Base-by-base conservation (phyloP, 2,888 invertebrate genomes). In the Zeuzera pyrina region DNA sequence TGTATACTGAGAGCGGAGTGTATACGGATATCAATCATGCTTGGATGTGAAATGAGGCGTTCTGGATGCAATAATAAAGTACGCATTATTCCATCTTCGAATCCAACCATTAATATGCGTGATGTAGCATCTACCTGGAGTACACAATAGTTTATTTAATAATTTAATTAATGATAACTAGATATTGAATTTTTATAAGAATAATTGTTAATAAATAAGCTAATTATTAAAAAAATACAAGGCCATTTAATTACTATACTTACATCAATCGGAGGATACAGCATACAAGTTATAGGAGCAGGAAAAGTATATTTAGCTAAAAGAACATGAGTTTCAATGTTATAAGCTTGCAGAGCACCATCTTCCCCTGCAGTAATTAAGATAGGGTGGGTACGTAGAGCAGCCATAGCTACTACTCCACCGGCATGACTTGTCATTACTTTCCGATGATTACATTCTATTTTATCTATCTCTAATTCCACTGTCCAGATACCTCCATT, bases 401-500 rank as follows among this genome's bases (percentile, higher is more conserved):
- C 69, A 13, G 87, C 89, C 59, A 93, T 86, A 2, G 89, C 89
- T 0, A 87, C 74, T 0, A 96, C 86, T 1, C 85, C 71, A 0
- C 95, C 94, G 0, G 94, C 91, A 49, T 95, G 95, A 45, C 89
- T 90, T 0, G 87, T 87, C 43, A 91, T 85, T 29, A 89, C 55
- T 44, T 77, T 77, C 0, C 42, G 58, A 39, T 79, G 67, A 47
- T 70, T 44, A 39, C 78, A 78, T 35, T 77, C 67, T 21, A 74
- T 44, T 43, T 78, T 78, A 36, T 84, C 83, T 22, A 81, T 62
- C 33, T 84, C 84, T n/a, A 76, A 41, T 25, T 83, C 81, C 8
- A 70, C 65, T 2, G 62, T 61, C 83, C 84, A 84, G 27, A 96
- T 84, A 1, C 93, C 94, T 7, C 95, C 95, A 41, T 90, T 91